phyloP scores from a whole-genome alignment of 2,113 vertebrate species.

The Heptranchias perlo region DNA sequence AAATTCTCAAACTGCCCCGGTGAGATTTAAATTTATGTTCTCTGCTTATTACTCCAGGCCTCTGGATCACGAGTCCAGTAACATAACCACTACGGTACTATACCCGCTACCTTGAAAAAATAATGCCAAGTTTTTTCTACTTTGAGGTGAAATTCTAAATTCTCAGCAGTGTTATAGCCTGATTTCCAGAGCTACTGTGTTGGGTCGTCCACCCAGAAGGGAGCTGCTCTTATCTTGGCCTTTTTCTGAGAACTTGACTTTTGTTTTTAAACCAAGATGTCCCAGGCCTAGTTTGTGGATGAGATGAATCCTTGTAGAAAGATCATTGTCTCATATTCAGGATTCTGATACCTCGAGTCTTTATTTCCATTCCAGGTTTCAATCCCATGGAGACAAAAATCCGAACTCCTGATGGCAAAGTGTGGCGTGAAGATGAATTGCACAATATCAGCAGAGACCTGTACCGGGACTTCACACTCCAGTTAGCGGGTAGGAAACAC shows the following conservation, averaged over 20 bases:
- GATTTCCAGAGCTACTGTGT: too few species aligned
- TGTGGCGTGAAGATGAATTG: conserved; percentile 73
- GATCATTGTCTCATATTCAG: conserved; percentile 28
- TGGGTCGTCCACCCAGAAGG: too few species aligned
- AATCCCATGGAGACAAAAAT: conserved; percentile 78
- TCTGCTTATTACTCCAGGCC: too few species aligned
- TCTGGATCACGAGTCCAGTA: too few species aligned
- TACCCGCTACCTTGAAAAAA: too few species aligned
- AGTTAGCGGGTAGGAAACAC: conserved; percentile 65
- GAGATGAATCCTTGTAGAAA: neutral
- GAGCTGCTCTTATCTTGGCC: too few species aligned
- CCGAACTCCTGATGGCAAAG: conserved; percentile 71
- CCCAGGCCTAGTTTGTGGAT: neutral
- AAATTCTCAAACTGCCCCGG: too few species aligned
- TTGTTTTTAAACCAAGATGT: neutral
- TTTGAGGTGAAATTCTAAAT: too few species aligned
- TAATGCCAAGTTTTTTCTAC: too few species aligned
- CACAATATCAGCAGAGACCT: conserved; percentile 66
- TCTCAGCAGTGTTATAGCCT: too few species aligned
- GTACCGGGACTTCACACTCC: conserved; percentile 65
- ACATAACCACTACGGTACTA: too few species aligned
- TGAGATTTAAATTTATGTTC: too few species aligned
- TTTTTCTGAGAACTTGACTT: neutral
- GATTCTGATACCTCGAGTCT: neutral
- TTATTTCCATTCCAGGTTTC: conserved; percentile 66